Percentiles rank a stretch among this genome's conserved stretches.
phyloP scores from a whole-genome alignment of 2,113 vertebrate species.

The Nothocercus nigrocapillus region DNA sequence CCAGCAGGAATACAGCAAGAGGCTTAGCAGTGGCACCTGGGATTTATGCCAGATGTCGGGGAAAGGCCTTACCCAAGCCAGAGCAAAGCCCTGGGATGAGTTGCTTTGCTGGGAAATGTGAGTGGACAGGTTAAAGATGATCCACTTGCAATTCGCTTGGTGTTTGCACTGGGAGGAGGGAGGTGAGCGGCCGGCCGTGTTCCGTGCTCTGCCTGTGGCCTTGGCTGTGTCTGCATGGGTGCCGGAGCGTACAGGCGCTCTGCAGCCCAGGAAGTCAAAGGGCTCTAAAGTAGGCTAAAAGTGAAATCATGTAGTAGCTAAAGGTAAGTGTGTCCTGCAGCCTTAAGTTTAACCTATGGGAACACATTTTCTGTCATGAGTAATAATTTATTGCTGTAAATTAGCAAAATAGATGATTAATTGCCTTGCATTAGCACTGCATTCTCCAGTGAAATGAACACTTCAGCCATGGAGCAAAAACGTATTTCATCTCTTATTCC shows the following conservation, averaged over 20 bases:
- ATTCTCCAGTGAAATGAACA: constrained; percentile 41
- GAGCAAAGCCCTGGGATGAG: background rate
- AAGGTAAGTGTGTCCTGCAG: background rate
- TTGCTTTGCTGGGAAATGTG: background rate
- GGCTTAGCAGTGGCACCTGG: background rate
- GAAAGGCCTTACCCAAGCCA: background rate
- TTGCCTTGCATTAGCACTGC: constrained; percentile 40
- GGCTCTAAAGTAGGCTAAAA: background rate
- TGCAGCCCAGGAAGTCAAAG: background rate
- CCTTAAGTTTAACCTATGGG: background rate
- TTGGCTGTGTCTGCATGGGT: background rate
- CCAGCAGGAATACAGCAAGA: background rate
- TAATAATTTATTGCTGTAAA: background rate
- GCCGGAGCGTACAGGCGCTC: background rate
- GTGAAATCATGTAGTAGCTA: background rate
- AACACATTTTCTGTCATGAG: background rate
- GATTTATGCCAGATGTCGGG: background rate
- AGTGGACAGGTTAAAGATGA: background rate
- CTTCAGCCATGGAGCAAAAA: background rate
- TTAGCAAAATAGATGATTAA: constrained; percentile 48
- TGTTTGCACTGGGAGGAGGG: background rate
- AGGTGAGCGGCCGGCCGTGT: background rate
- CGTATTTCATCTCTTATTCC: constrained; percentile 38
- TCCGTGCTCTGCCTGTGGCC: background rate
- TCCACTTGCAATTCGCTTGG: background rate